Evolutionary conservation across 2,888 invertebrate species (phyloP), one percentile per base, ranked within the genome.

Genomic region (Andrena dorsata): DNA sequence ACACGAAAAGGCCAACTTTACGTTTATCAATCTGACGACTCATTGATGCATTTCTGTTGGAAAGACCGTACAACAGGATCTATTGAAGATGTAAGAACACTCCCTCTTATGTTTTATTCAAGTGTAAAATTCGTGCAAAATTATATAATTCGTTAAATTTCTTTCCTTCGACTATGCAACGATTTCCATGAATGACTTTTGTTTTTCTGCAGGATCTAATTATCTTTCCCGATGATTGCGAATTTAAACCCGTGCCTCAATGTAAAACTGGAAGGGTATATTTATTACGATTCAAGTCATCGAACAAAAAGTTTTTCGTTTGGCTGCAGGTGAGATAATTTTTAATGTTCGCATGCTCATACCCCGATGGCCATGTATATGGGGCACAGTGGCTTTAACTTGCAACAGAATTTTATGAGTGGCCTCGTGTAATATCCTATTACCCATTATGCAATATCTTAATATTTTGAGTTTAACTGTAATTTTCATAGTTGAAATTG

Each of bases 11-110:
- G 99, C 5, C 95, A 98, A 35, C 95, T 99, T 16, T 99, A 98
- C 93, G 96, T 99, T 75, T 98, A 98, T 93, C 99, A 99, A 94
- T 98, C 98, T 71, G 99, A 99, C 89, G 99, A 99, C 94, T 98
- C 98, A 0, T 94, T 99, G 76, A 99, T 99, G 97, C 99, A 99
- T 94, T 99, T 99, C 93, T 99, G 99, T 94, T 99, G 99, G 99
- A 99, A 99, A 94, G 99, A 99, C 94, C 96, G 99, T 65, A 97
- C 97, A 61, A 96, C 97, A 63, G 98, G 98, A 71, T 96, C 97
- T 87, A 97, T 98, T 13, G 99, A 99, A 94, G 99, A 99, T 94
- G 96, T 96, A 94, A 94, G 95, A 90, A 80, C 77, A 16, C 66
- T 78, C 5, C n/a, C 20, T 8, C 2, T 30, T 26, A 26, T 10